phyloP scores from a whole-genome alignment of 1,140 invertebrate genomes.

The Drosophila santomea region DNA sequence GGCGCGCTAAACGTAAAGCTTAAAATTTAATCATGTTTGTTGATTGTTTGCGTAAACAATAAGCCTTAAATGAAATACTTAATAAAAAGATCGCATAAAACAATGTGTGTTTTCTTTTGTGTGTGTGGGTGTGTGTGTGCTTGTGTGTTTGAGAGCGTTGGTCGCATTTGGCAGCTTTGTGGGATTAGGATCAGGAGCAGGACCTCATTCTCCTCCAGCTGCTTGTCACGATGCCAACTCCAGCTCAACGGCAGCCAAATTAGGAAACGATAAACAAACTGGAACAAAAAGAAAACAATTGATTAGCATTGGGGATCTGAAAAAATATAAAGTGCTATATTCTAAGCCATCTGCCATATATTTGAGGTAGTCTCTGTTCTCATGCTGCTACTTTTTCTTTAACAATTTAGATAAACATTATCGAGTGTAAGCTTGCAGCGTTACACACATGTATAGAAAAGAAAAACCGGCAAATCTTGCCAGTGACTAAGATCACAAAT shows the following conservation, averaged over 20 bases:
- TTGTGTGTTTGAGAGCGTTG: constrained; percentile 60
- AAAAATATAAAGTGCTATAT: background rate
- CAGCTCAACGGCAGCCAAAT: constrained; percentile 81
- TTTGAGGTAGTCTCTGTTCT: too few species aligned
- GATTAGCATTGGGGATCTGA: background rate
- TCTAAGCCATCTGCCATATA: too few species aligned
- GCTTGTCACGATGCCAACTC: constrained; percentile 50
- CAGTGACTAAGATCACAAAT: constrained; percentile 11
- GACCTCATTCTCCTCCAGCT: constrained; percentile 5
- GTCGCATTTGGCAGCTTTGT: constrained; percentile 24
- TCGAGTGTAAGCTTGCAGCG: background rate
- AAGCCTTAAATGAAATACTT: constrained; percentile 79
- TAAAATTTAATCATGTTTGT: constrained; percentile 74
- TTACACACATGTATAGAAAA: background rate
- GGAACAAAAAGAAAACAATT: constrained; percentile 10
- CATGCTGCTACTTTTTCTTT: too few species aligned
- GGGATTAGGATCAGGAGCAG: constrained; percentile 21
- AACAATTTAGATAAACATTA: background rate
- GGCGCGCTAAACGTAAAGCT: constrained; percentile 80
- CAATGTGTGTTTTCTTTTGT: constrained; percentile 50
- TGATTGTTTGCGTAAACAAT: constrained; percentile 66
- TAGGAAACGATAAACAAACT: constrained; percentile 79
- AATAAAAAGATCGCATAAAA: constrained; percentile 79
- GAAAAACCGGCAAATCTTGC: background rate
- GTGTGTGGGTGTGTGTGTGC: constrained; percentile 40